phyloP scores from a whole-genome alignment of 2,888 invertebrate species.

The Pollenia angustigena region DNA sequence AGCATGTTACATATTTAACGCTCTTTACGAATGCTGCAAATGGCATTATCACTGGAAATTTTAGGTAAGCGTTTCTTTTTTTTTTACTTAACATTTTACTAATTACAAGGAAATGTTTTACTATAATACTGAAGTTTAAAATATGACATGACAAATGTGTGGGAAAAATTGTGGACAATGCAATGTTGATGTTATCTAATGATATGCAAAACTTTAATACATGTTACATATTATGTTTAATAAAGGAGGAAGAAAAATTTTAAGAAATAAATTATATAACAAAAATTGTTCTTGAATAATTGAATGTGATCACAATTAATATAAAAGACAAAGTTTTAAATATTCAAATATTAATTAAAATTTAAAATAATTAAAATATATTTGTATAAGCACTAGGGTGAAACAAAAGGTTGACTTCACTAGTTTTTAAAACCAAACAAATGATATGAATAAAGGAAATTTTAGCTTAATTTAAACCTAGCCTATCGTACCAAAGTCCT shows the following conservation, averaged over 20 bases:
- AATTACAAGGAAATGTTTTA: slow-evolving; percentile 41
- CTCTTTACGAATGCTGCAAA: slow-evolving; percentile 83
- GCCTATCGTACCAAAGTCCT: too few relatives aligned
- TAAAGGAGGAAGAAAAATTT: neutral
- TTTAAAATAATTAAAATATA: too few relatives aligned
- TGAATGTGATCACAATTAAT: too few relatives aligned
- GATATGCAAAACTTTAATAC: slow-evolving; percentile 14
- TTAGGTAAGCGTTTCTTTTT: slow-evolving; percentile 78
- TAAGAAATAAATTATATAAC: neutral
- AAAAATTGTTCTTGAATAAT: neutral
- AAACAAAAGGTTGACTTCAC: too few relatives aligned
- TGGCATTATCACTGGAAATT: slow-evolving; percentile 78
- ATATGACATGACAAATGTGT: slow-evolving; percentile 33
- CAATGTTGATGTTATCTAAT: slow-evolving; percentile 4
- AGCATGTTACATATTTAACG: slow-evolving; percentile 88
- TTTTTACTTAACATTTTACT: slow-evolving; percentile 11
- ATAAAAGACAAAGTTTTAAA: too few relatives aligned
- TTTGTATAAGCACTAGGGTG: too few relatives aligned
- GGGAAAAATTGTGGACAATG: slow-evolving; percentile 17
- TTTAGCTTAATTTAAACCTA: too few relatives aligned
- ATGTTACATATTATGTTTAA: slow-evolving; percentile 4
- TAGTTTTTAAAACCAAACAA: too few relatives aligned
- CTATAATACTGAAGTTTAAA: neutral
- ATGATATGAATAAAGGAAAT: too few relatives aligned
- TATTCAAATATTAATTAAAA: too few relatives aligned